Evolutionary conservation across 2,113 vertebrate species (phyloP).

Genomic region (Lophotis ruficrista): DNA sequence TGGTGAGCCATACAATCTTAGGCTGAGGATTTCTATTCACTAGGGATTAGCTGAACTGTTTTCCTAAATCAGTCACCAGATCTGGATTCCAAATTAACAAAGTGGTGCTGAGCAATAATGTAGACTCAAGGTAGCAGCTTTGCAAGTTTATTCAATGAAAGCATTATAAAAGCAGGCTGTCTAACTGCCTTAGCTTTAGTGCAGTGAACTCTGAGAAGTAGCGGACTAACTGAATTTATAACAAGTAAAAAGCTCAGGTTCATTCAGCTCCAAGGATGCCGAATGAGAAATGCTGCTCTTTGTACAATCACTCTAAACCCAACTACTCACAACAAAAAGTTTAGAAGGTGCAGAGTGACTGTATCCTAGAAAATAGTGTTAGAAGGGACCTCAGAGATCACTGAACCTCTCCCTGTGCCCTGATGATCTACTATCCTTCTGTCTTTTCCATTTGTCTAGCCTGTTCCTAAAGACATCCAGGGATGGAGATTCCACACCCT

Average conservation of each 20-base stretch:
- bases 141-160: conserved; percentile 55
- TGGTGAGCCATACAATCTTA: conserved; percentile 43
- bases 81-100: conserved; percentile 70
- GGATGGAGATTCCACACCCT: neutral
- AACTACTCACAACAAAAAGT: neutral
- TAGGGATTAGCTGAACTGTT: conserved; percentile 64
- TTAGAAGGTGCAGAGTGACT: neutral
- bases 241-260: conserved; percentile 35
- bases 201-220: conserved; percentile 52
- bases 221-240: conserved; percentile 3
- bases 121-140: conserved; percentile 59
- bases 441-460: neutral
- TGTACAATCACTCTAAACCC: neutral
- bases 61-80: conserved; percentile 67
- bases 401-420: neutral
- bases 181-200: conserved; percentile 53
- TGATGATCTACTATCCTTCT: neutral
- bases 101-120: conserved; percentile 62
- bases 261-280: conserved; percentile 32
- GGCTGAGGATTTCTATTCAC: conserved; percentile 65
- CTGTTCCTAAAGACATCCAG: neutral
- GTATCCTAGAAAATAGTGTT: neutral
- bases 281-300: conserved; percentile 28
- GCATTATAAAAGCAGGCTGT: conserved; percentile 57
- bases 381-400: neutral